Conservation (phyloP, 2,113 vertebrate genomes). For the Gadus chalcogrammus region DNA sequence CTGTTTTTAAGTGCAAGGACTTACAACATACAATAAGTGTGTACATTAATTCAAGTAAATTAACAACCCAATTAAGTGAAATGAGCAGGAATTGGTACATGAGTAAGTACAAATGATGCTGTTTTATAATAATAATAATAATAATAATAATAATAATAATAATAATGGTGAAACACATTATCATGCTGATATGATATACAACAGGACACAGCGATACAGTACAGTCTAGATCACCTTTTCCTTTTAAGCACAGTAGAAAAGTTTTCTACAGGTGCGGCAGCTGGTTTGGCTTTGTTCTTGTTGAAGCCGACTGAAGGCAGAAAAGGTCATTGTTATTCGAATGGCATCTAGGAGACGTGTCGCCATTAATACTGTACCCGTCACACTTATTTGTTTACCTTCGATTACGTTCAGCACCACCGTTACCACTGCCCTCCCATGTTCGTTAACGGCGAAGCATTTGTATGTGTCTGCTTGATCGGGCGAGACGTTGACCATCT, state of each 20-base stretch:
- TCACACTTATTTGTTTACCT: slow-evolving; percentile 62
- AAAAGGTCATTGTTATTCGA: not conserved
- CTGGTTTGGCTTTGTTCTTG: slow-evolving; percentile 58
- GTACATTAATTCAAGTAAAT: too few relatives aligned
- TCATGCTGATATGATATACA: not conserved
- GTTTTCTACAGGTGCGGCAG: slow-evolving; percentile 17
- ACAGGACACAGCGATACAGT: not conserved
- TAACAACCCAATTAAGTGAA: not conserved
- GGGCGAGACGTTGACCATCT: slow-evolving; percentile 78
- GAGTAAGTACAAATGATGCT: not conserved
- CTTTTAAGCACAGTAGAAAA: slow-evolving; percentile 58
- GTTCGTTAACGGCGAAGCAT: slow-evolving; percentile 76
- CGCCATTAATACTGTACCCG: not conserved
- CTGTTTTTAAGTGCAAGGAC: not conserved
- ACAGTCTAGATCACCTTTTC: slow-evolving; percentile 45
- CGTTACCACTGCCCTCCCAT: slow-evolving; percentile 77
- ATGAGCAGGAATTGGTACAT: not conserved
- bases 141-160: too few relatives aligned
- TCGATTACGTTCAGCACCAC: slow-evolving; percentile 79
- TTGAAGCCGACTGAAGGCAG: slow-evolving; percentile 78
- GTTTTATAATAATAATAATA: not conserved
- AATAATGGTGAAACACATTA: not conserved
- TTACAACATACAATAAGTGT: too few relatives aligned
- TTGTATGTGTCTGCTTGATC: slow-evolving; percentile 81
- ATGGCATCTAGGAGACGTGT: not conserved